Conservation (phyloP, 2,888 invertebrate species). For the Drosophila trichaetosa region DNA sequence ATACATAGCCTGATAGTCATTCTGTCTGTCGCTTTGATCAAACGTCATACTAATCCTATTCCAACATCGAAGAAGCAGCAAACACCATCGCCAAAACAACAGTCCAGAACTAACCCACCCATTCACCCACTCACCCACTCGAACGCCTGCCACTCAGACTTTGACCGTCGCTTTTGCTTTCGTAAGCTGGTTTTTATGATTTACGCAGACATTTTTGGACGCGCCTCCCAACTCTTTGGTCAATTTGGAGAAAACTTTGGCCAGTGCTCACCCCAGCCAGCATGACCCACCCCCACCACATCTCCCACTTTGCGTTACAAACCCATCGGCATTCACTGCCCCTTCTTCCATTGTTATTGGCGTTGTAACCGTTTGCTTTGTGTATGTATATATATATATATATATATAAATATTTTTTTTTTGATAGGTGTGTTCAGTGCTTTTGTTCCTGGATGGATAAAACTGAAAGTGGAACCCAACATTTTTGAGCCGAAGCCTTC, state of each 20-base stretch:
- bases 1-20: constrained; percentile 8
- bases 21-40: constrained; percentile 59
- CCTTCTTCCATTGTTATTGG: constrained; percentile 34
- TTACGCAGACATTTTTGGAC: constrained; percentile 63
- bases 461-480: constrained; percentile 17
- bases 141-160: constrained; percentile 45
- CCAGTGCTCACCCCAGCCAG: not conserved
- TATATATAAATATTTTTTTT: not conserved
- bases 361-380: constrained; percentile 29
- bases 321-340: constrained; percentile 5
- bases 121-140: not conserved
- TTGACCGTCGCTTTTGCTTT: constrained; percentile 36
- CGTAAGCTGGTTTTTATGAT: constrained; percentile 68
- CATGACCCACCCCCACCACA: not conserved
- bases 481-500: constrained; percentile 47
- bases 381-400: not conserved
- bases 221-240: constrained; percentile 59
- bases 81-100: not conserved
- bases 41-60: constrained; percentile 67
- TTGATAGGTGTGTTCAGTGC: constrained; percentile 58
- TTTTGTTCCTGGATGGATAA: constrained; percentile 33
- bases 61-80: constrained; percentile 11
- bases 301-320: not conserved
- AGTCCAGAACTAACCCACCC: not conserved
- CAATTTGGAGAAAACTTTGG: constrained; percentile 39